phyloP scores from a whole-genome alignment of 2,113 vertebrate species.

The Osmerus mordax region DNA sequence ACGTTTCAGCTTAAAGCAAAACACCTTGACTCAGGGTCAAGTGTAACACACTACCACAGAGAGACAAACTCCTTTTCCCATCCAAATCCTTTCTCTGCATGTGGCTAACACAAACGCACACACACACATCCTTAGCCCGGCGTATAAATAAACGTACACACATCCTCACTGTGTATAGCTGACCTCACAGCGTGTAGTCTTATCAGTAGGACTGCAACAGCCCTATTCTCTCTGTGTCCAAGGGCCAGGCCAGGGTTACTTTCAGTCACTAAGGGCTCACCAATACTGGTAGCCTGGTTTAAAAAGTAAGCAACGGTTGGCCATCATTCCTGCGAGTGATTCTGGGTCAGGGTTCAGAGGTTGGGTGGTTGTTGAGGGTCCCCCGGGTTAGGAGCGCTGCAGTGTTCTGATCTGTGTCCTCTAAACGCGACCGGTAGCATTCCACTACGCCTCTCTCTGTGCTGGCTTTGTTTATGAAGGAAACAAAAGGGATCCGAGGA shows the following conservation, averaged over 20 bases:
- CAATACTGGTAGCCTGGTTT: too few species aligned
- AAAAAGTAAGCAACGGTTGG: neutral
- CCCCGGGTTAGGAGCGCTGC: neutral
- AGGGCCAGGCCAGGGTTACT: too few species aligned
- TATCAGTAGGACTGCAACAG: neutral
- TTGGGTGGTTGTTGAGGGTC: slow-evolving; percentile 10
- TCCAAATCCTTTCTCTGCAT: too few species aligned
- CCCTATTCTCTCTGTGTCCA: neutral
- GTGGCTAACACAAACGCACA: neutral
- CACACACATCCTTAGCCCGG: neutral
- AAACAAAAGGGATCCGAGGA: slow-evolving; percentile 37
- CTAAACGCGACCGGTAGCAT: slow-evolving; percentile 14
- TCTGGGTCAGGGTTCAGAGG: neutral
- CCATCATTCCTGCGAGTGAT: neutral
- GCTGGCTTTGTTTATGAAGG: slow-evolving; percentile 35
- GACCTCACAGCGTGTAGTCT: too few species aligned
- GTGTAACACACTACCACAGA: neutral
- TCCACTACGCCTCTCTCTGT: slow-evolving; percentile 17
- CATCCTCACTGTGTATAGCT: neutral
- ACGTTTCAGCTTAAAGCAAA: neutral
- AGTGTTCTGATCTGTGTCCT: slow-evolving; percentile 16
- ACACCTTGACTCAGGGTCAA: too few species aligned
- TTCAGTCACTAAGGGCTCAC: too few species aligned
- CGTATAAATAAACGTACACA: neutral
- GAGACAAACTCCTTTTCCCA: neutral